Conservation (phyloP, 2,888 invertebrate species). For the Tenodera sinensis region DNA sequence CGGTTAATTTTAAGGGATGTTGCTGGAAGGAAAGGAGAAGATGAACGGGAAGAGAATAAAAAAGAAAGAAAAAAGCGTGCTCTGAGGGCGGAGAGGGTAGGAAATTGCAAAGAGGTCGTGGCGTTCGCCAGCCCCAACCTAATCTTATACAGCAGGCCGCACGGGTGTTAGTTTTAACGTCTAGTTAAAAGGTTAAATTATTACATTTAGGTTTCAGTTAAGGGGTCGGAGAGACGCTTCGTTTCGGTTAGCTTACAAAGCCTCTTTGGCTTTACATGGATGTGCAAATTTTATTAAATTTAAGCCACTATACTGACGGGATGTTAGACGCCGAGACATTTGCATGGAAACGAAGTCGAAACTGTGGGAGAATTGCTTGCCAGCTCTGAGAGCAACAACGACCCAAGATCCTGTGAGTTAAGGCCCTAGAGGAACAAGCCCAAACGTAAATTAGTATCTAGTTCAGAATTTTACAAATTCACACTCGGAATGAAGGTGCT, state of each 20-base stretch:
- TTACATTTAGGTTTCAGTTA: constrained; percentile 11
- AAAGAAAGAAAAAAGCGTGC: background rate
- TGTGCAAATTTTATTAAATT: constrained; percentile 33
- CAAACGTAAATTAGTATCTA: background rate
- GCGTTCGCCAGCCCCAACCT: background rate
- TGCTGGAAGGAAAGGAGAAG: constrained; percentile 10
- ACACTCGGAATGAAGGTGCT: too few relatives aligned
- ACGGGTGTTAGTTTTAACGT: constrained; percentile 11
- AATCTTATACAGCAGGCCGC: background rate
- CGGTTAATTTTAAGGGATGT: constrained; percentile 17
- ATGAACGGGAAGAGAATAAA: constrained; percentile 4
- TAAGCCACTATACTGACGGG: constrained; percentile 8
- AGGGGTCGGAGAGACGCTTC: background rate
- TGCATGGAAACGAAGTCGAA: constrained; percentile 33
- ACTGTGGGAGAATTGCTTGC: background rate
- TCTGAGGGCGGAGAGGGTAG: constrained; percentile 16
- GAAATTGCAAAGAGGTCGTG: constrained; percentile 16
- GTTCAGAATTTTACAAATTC: too few relatives aligned
- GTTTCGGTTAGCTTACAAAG: constrained; percentile 7
- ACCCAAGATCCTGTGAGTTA: background rate
- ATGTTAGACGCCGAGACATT: constrained; percentile 20
- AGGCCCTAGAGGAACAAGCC: too few relatives aligned
- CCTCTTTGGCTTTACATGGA: constrained; percentile 22
- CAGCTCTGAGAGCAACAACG: background rate
- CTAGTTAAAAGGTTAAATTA: constrained; percentile 17